These are phyloP conservation scores for Pygoscelis antarcticus DNA, from an alignment of 2,113 vertebrate genomes.

Conservation along the genomic window DNA sequence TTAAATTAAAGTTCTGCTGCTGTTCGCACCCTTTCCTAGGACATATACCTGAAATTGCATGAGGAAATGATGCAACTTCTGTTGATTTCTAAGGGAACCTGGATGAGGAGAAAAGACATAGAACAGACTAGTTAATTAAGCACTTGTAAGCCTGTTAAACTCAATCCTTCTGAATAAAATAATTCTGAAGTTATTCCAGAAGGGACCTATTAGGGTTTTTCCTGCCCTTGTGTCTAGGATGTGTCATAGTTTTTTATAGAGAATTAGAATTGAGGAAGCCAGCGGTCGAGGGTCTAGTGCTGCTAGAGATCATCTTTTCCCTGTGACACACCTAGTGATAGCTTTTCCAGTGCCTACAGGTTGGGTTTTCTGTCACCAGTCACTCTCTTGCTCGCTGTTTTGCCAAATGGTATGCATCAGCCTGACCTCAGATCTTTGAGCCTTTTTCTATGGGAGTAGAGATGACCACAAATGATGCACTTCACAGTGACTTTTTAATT, in stretches of 20 bases:
- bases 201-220: background rate
- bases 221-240: background rate
- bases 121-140: background rate
- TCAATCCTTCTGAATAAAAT: background rate
- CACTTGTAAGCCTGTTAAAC: background rate
- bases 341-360: background rate
- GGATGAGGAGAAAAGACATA: background rate
- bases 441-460: background rate
- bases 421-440: background rate
- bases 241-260: background rate
- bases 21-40: background rate
- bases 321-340: background rate
- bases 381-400: background rate
- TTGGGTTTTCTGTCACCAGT: background rate
- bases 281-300: background rate
- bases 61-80: rapidly evolving
- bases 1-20: background rate
- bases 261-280: background rate
- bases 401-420: background rate
- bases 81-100: background rate
- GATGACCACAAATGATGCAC: background rate
- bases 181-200: background rate
- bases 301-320: background rate
- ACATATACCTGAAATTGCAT: background rate
- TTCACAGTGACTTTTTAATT: background rate